Percentiles rank a stretch among this genome's conserved stretches.
These are phyloP conservation scores for Hyposoter didymator DNA, from an alignment of 2,888 invertebrate species.

Conservation along the genomic window DNA sequence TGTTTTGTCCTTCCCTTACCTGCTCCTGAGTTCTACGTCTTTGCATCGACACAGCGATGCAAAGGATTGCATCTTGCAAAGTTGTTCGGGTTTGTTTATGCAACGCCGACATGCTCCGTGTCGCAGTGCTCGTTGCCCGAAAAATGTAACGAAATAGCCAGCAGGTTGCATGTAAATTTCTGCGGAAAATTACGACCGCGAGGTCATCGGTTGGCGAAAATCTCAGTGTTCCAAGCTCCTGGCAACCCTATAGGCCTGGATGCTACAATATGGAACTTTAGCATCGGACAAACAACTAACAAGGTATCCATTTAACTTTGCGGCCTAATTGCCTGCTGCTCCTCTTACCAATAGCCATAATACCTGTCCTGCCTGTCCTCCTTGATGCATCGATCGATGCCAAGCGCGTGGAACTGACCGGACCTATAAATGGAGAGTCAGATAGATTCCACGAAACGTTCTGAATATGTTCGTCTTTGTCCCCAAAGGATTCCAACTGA, in stretches of 20 bases:
- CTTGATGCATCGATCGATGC: slow-evolving; percentile 34
- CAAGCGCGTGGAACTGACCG: slow-evolving; percentile 15
- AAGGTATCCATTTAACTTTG: slow-evolving; percentile 19
- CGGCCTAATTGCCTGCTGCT: slow-evolving; percentile 32
- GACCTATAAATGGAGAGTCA: background rate
- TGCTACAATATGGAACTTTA: slow-evolving; percentile 13
- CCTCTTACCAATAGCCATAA: slow-evolving; percentile 13
- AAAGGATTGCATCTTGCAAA: slow-evolving; percentile 17
- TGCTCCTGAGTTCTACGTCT: background rate
- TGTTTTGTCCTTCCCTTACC: slow-evolving; percentile 6
- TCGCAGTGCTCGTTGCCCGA: background rate
- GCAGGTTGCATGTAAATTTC: background rate
- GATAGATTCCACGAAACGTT: slow-evolving; percentile 21
- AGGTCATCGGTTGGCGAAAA: background rate
- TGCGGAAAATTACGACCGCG: background rate
- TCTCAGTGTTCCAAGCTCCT: background rate
- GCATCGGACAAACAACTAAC: slow-evolving; percentile 21
- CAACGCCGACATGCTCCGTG: slow-evolving; percentile 9
- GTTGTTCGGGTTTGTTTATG: slow-evolving; percentile 57
- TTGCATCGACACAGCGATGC: background rate
- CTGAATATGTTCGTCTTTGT: slow-evolving; percentile 46
- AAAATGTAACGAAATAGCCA: slow-evolving; percentile 20
- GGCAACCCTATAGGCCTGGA: slow-evolving; percentile 2
- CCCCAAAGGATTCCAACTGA: slow-evolving; percentile 17
- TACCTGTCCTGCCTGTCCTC: slow-evolving; percentile 30